Conservation (phyloP, 2,113 vertebrate genomes). For the Ovis aries region ARS-UI_Ramb_v3.0 NC_056054.1:26868001-26868500, state of each 20-base stretch:
- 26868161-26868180: not conserved
- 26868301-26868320: not conserved
- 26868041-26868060: conserved; percentile 18
- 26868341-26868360: not conserved
- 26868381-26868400: not conserved
- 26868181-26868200: not conserved
- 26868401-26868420: conserved; percentile 21
- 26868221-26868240: not conserved
- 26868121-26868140: not conserved
- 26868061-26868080: not conserved
- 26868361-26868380: not conserved
- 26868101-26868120: not conserved
- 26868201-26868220: not conserved
- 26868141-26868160: not conserved
- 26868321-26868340: not conserved
- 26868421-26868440: not conserved
- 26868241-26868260: not conserved
- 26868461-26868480: not conserved
- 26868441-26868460: conserved; percentile 6
- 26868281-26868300: not conserved
- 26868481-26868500: not conserved
- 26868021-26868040: not conserved
- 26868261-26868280: not conserved
- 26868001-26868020: not conserved
- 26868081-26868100: not conserved